phyloP scores from a whole-genome alignment of 2,797 vertebrate genomes.

The Siniperca undulata region DNA sequence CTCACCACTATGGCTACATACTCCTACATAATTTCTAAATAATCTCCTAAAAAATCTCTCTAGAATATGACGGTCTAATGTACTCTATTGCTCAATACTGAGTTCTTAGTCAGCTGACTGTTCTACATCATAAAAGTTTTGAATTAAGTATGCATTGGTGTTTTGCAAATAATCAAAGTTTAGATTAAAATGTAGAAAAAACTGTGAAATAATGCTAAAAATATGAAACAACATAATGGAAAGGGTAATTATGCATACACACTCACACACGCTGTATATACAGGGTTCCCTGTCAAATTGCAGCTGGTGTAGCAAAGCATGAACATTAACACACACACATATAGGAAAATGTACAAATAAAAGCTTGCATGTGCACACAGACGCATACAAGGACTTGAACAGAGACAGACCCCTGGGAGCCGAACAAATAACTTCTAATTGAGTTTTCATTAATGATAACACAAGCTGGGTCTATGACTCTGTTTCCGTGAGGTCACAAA shows the following conservation, averaged over 20 bases:
- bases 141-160: too few relatives aligned
- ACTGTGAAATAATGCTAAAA: neutral
- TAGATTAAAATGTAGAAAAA: neutral
- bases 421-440: conserved; percentile 56
- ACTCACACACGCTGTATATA: neutral
- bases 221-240: neutral
- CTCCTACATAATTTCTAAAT: neutral
- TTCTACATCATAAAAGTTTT: neutral
- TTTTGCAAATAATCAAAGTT: neutral
- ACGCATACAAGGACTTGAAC: conserved; percentile 1
- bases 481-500: conserved; percentile 60
- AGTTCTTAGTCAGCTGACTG: neutral
- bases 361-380: neutral
- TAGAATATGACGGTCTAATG: neutral
- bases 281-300: neutral
- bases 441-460: conserved; percentile 60
- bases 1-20: neutral
- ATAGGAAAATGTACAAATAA: neutral
- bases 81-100: neutral
- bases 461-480: conserved; percentile 37
- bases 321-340: neutral
- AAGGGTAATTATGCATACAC: neutral
- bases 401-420: conserved; percentile 25
- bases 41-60: neutral
- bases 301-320: neutral